Percentiles rank a stretch among this genome's conserved stretches.
Conservation (phyloP, 2,888 invertebrate species). For the Petrolisthes cinctipes region DNA sequence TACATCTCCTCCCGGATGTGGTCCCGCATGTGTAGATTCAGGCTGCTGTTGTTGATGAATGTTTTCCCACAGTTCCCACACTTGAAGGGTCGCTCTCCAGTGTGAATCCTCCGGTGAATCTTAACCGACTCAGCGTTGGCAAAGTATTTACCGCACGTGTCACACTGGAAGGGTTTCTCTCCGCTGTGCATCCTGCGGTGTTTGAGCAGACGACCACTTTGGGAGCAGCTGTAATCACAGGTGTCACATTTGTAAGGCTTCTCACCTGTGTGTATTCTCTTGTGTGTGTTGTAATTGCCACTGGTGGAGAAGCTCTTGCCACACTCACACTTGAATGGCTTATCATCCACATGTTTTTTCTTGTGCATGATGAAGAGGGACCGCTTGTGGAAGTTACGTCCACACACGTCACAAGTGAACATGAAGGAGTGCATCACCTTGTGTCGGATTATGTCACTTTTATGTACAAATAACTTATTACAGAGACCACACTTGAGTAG, state of each 20-base stretch:
- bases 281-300: conserved; percentile 64
- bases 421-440: conserved; percentile 66
- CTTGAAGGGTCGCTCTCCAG: conserved; percentile 65
- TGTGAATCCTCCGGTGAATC: conserved; percentile 62
- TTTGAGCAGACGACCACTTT: conserved; percentile 81
- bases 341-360: conserved; percentile 63
- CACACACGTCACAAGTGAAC: conserved; percentile 65
- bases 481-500: conserved; percentile 65
- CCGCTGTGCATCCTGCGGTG: conserved; percentile 97
- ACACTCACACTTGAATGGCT: conserved; percentile 65
- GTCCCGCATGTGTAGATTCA: conserved; percentile 64
- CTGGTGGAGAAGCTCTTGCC: conserved; percentile 63
- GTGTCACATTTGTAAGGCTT: conserved; percentile 64
- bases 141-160: conserved; percentile 78
- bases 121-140: conserved; percentile 65
- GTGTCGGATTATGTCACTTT: conserved; percentile 65
- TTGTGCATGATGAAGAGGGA: conserved; percentile 64
- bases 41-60: conserved; percentile 65
- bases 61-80: conserved; percentile 64
- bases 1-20: conserved; percentile 63
- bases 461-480: conserved; percentile 65
- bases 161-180: conserved; percentile 93
- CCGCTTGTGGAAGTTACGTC: conserved; percentile 64
- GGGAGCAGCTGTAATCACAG: conserved; percentile 64
- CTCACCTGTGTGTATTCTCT: conserved; percentile 64